Evolutionary conservation across 2,888 invertebrate genomes (phyloP).

Genomic region (Pseudococcus longispinus): DNA sequence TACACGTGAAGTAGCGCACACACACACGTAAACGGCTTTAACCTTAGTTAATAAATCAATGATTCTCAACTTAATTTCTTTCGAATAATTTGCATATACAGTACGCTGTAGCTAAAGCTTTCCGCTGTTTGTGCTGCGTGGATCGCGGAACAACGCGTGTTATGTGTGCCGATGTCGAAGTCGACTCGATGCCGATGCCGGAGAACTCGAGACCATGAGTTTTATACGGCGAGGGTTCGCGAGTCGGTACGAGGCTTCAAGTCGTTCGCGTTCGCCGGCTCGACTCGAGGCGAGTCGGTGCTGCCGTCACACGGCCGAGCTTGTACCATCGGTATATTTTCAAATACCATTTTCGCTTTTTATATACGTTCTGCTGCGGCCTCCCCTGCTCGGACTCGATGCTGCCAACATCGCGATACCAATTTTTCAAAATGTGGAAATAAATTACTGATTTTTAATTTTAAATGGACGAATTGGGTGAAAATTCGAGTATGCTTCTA

Average conservation of each 20-base stretch:
- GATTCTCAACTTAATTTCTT: constrained; percentile 54
- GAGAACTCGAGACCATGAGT: neutral
- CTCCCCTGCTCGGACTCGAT: too few relatives aligned
- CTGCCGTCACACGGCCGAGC: neutral
- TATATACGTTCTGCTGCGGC: too few relatives aligned
- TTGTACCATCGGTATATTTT: neutral
- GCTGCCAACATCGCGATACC: too few relatives aligned
- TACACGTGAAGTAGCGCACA: neutral
- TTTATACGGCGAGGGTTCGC: neutral
- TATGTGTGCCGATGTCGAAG: neutral
- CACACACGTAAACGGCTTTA: constrained; percentile 19
- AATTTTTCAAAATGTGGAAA: too few relatives aligned
- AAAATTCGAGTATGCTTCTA: too few relatives aligned
- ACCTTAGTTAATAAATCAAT: constrained; percentile 50
- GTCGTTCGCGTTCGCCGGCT: neutral
- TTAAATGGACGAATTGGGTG: too few relatives aligned
- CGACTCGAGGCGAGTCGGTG: neutral
- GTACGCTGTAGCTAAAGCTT: neutral
- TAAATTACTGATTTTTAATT: too few relatives aligned
- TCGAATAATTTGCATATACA: constrained; percentile 33
- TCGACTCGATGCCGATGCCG: neutral
- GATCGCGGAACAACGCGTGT: constrained; percentile 9
- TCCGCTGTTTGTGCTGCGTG: neutral
- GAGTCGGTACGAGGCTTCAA: neutral
- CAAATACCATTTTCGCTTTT: neutral